Evolutionary conservation across 2,797 vertebrate genomes (phyloP).

Genomic region (Micromesistius poutassou): DNA sequence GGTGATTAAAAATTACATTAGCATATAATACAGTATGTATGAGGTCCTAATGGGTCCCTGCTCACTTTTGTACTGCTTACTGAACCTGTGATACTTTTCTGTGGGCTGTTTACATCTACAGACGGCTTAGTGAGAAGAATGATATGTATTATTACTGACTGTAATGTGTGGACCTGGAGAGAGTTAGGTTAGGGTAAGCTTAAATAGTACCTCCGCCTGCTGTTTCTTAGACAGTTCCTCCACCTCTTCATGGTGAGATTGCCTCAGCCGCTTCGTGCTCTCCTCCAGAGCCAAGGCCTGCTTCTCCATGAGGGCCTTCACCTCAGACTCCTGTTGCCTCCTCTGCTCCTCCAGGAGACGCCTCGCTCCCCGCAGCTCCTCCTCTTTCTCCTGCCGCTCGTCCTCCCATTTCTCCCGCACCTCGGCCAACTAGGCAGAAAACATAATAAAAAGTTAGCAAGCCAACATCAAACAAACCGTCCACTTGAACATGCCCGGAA

Average conservation of each 20-base stretch:
- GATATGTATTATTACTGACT: too few relatives aligned
- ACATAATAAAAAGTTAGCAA: neutral
- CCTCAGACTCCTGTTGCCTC: slow-evolving; percentile 53
- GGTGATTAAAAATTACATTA: neutral
- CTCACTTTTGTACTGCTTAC: too few relatives aligned
- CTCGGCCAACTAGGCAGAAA: slow-evolving; percentile 54
- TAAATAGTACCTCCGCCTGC: slow-evolving; percentile 62
- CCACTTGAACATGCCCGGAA: neutral
- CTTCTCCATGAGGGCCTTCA: slow-evolving; percentile 56
- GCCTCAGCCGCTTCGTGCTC: slow-evolving; percentile 45
- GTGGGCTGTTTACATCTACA: too few relatives aligned
- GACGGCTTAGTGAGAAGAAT: too few relatives aligned
- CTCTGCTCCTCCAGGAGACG: slow-evolving; percentile 57
- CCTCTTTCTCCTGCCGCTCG: slow-evolving; percentile 69
- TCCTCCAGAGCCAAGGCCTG: slow-evolving; percentile 57
- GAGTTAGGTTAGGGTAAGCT: neutral
- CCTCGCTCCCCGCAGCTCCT: slow-evolving; percentile 57
- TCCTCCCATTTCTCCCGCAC: slow-evolving; percentile 72
- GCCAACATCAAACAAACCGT: neutral
- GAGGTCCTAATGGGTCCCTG: too few relatives aligned
- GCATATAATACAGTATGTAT: too few relatives aligned
- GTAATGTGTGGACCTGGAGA: neutral
- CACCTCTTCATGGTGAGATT: slow-evolving; percentile 56
- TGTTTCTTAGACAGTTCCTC: slow-evolving; percentile 58
- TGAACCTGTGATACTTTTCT: too few relatives aligned